Conservation (phyloP, 2,888 invertebrate species). For the Oxyscelio sp. region DNA sequence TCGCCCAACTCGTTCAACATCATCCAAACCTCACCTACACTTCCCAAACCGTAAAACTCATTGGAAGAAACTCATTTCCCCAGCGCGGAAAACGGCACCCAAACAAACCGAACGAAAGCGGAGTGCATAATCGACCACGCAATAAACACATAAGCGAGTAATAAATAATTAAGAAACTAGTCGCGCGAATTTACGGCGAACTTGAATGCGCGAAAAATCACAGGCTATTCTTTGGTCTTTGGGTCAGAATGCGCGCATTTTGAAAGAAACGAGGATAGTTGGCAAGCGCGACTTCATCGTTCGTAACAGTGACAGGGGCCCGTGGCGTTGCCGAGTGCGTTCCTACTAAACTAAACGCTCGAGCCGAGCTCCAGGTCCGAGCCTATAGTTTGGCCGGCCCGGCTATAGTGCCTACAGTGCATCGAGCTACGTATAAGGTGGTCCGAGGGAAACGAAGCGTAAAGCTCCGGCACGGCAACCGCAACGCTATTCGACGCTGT, state of each 20-base stretch:
- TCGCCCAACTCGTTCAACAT: no score
- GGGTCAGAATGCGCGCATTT: conserved; percentile 45
- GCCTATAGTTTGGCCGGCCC: conserved; percentile 48
- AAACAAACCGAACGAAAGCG: no score
- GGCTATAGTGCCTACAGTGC: conserved; percentile 51
- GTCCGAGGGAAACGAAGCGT: conserved; percentile 75
- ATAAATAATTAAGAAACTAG: no score
- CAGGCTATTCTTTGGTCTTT: no score
- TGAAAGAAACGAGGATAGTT: conserved; percentile 32
- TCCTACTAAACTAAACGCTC: conserved; percentile 73
- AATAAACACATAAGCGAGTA: no score
- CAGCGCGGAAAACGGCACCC: conserved; percentile 1
- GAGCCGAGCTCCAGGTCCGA: conserved; percentile 34
- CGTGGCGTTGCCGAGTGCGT: conserved; percentile 82
- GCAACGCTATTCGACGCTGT: conserved; percentile 56
- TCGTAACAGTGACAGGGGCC: conserved; percentile 74
- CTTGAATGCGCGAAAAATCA: no score
- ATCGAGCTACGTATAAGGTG: conserved; percentile 73
- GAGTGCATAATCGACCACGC: no score
- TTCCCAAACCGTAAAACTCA: neutral
- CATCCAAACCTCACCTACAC: no score
- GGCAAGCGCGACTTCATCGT: conserved; percentile 49
- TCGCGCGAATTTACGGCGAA: no score
- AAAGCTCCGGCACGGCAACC: conserved; percentile 72
- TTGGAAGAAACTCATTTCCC: neutral